Conservation (phyloP, 2,113 vertebrate species). For the Nannospalax galili region DNA sequence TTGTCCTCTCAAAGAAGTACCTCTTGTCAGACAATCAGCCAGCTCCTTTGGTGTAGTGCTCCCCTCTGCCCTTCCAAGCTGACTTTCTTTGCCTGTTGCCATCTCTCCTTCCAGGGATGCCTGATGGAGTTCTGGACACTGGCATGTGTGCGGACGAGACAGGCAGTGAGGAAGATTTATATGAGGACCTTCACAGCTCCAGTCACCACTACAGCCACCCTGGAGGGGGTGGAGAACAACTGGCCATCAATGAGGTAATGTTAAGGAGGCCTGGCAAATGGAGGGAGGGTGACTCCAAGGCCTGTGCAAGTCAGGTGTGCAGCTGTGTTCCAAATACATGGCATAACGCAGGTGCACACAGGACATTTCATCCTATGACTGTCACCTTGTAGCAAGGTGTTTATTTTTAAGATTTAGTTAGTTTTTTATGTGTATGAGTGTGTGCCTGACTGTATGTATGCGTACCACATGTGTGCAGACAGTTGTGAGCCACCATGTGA, state of each 20-base stretch:
- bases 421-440: too few relatives aligned
- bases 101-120: slow-evolving; percentile 85
- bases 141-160: slow-evolving; percentile 86
- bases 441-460: too few relatives aligned
- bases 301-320: fast-evolving
- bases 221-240: slow-evolving; percentile 95
- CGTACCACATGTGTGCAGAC: too few relatives aligned
- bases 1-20: neutral
- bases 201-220: slow-evolving; percentile 92
- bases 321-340: neutral
- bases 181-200: slow-evolving; percentile 92
- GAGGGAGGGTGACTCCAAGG: neutral
- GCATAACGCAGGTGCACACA: neutral
- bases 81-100: slow-evolving; percentile 4
- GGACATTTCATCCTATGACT: neutral
- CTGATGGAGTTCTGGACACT: slow-evolving; percentile 90
- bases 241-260: slow-evolving; percentile 97
- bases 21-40: neutral
- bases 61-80: neutral
- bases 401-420: too few relatives aligned
- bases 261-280: neutral
- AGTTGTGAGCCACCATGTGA: too few relatives aligned
- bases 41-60: neutral
- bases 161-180: slow-evolving; percentile 94
- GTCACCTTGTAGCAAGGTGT: neutral